Evolutionary conservation across 2,888 invertebrate genomes (phyloP), one percentile per base, ranked within the genome.

Genomic region (Coelinius sp.): DNA sequence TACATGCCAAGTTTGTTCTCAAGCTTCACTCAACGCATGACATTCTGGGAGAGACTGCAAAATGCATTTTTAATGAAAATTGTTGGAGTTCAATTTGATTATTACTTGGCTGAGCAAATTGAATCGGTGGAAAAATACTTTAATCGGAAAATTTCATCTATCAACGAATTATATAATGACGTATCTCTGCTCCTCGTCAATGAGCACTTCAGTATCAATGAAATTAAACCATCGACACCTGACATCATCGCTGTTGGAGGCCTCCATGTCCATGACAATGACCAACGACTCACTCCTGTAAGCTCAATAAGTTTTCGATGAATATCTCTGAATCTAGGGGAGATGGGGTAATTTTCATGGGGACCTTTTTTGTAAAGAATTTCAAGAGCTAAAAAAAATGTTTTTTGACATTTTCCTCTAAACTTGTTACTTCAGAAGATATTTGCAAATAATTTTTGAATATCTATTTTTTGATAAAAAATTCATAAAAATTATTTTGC

Each of bases 181-280:
- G 41, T 88, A 67, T 70, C 82, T 2, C 41, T 89, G 0, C 76
- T 89, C 46, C 85, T 90, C 71, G 86, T 91, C 0, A 91, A 91
- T 79, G 89, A 90, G 35, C 91, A 91, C 82, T 89, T 89, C 59
- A 71, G 67, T 22, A 49, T 49, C 17, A 49, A 49, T 20, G 46
- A 49, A 20, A 49, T 78, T 0, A 71, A 76, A 71, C 74, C 74
- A 3, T 46, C 71, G 1, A 74, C 75, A 6, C 73, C 74, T 8
- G 71, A 66, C 10, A 56, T 78, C 14, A 75, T 79, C 41, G 75
- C 77, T 35, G 62, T 79, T 24, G 78, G 73, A 0, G 78, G 79
- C 0, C 65, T 79, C 8, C 79, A 79, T 38, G 71, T 78, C 7
- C 73, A 75, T 27, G 73, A 77, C 17, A 70, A 73, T 70, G 17